Conservation (phyloP, 2,888 invertebrate species). For the Eupithecia centaureata region DNA sequence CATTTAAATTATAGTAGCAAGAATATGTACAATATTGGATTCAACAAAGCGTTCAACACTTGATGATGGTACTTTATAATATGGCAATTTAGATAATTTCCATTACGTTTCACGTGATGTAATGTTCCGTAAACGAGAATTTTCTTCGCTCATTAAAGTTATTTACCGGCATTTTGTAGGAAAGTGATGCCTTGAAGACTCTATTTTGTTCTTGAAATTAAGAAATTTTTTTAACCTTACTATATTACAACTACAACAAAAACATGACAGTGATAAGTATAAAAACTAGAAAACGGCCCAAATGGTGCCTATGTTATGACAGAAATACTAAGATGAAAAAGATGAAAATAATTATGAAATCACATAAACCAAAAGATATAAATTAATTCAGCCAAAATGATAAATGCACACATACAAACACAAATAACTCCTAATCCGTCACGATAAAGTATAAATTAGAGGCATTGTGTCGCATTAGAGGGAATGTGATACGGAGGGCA, state of each 20-base stretch:
- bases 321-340: no score
- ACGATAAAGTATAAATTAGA: slow-evolving; percentile 49
- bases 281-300: not conserved
- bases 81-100: slow-evolving; percentile 47
- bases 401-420: not conserved
- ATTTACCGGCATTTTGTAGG: slow-evolving; percentile 39
- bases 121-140: slow-evolving; percentile 46
- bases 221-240: not conserved
- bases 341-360: not conserved
- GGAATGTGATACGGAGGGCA: slow-evolving; percentile 62
- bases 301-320: not conserved
- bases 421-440: slow-evolving; percentile 31
- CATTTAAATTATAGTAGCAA: not conserved
- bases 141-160: slow-evolving; percentile 39
- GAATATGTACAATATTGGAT: not conserved
- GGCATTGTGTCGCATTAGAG: slow-evolving; percentile 56
- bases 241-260: not conserved
- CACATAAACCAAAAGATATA: not conserved
- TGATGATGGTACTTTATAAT: slow-evolving; percentile 35
- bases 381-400: slow-evolving; percentile 8
- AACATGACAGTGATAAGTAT: not conserved
- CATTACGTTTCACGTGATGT: slow-evolving; percentile 44
- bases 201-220: slow-evolving; percentile 14
- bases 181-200: slow-evolving; percentile 29
- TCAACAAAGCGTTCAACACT: slow-evolving; percentile 17